phyloP scores from a whole-genome alignment of 2,113 vertebrate species.

The Gasterosteus aculeatus region DNA sequence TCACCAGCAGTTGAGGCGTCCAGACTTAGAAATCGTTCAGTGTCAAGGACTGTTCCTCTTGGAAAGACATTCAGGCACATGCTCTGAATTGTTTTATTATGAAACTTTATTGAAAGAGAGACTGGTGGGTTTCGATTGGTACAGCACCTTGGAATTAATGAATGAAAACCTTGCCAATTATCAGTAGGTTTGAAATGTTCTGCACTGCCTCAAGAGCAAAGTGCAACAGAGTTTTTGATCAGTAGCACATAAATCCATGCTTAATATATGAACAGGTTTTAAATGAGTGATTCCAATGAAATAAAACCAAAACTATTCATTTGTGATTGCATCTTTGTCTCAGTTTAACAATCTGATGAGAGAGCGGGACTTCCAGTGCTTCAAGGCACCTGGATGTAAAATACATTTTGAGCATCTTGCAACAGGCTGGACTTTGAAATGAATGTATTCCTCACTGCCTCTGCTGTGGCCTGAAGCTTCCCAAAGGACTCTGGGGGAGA shows the following conservation, averaged over 20 bases:
- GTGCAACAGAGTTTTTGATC: not conserved
- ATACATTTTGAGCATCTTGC: conserved; percentile 29
- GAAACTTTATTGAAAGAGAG: not conserved
- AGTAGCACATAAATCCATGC: not conserved
- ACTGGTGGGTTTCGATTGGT: conserved; percentile 57
- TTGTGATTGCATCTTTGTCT: conserved; percentile 6
- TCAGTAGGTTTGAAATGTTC: conserved; percentile 21
- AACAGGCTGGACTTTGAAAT: conserved; percentile 48
- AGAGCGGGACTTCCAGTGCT: conserved; percentile 17
- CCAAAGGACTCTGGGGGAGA: conserved; percentile 30
- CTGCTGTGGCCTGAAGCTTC: conserved; percentile 49
- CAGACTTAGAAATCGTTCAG: conserved; percentile 17
- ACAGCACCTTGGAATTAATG: conserved; percentile 9
- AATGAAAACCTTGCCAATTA: conserved; percentile 46
- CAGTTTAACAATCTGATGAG: not conserved
- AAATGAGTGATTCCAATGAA: no score
- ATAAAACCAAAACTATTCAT: no score
- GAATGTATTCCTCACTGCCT: conserved; percentile 54
- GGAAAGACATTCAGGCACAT: not conserved
- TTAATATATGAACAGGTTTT: not conserved
- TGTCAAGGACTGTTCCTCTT: conserved; percentile 3
- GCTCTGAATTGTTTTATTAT: not conserved
- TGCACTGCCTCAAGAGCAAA: not conserved
- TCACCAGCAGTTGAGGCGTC: not conserved
- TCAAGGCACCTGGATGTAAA: conserved; percentile 29